Percentiles rank a stretch among this genome's conserved stretches.
Conservation (phyloP, 2,113 vertebrate species). For the Chionis minor region DNA sequence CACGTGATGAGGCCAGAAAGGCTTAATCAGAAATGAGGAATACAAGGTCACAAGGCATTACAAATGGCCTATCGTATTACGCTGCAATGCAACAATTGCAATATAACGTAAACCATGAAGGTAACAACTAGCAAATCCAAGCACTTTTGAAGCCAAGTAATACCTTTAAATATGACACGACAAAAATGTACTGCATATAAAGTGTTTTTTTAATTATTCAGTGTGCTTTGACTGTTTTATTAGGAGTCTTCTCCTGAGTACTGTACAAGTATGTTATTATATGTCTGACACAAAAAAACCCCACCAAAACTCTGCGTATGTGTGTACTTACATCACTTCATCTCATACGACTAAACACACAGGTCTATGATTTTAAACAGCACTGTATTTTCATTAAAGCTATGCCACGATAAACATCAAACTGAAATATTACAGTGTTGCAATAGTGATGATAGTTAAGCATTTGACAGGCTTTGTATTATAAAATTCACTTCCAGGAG, state of each 20-base stretch:
- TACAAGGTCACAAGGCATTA: background rate
- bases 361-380: background rate
- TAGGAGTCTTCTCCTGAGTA: background rate
- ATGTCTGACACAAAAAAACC: background rate
- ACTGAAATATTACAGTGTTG: background rate
- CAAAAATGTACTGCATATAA: background rate
- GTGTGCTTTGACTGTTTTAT: background rate
- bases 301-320: background rate
- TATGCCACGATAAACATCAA: background rate
- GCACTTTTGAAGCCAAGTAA: conserved; percentile 6
- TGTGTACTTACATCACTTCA: background rate
- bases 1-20: background rate
- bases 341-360: background rate
- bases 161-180: conserved; percentile 18
- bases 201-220: conserved; percentile 20
- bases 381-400: background rate
- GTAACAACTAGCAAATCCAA: conserved; percentile 21
- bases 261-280: background rate
- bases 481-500: background rate
- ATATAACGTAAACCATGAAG: background rate
- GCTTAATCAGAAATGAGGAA: background rate
- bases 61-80: background rate
- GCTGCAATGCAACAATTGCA: background rate
- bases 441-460: background rate
- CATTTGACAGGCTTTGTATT: background rate